These are phyloP conservation scores for Acanthaster planci DNA, from an alignment of 35 echinoderm and acorn worm species.

Conservation along the genomic window DNA sequence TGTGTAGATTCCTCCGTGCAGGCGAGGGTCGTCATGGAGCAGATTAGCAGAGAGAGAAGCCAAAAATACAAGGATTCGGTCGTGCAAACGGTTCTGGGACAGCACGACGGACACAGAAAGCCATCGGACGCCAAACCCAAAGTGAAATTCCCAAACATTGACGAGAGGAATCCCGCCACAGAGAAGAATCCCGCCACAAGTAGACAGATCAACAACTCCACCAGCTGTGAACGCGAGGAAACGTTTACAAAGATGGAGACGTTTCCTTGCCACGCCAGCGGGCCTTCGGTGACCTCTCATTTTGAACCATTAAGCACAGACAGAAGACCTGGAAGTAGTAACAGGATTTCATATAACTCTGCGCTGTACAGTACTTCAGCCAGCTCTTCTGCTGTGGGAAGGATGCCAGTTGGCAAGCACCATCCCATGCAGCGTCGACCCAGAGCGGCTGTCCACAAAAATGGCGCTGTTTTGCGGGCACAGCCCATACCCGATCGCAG, in stretches of 20 bases:
- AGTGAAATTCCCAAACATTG: background rate
- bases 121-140: background rate
- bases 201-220: too few relatives aligned
- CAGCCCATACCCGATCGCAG: too few relatives aligned
- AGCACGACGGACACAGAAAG: background rate
- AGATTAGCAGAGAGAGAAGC: background rate
- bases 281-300: too few relatives aligned
- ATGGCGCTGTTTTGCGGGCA: background rate
- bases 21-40: conserved; percentile 7
- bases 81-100: background rate
- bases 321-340: background rate
- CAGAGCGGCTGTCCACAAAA: background rate
- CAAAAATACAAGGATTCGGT: background rate
- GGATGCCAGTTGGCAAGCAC: background rate
- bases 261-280: background rate
- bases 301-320: too few relatives aligned
- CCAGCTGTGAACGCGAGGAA: background rate
- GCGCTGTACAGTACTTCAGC: background rate
- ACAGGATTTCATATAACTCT: background rate
- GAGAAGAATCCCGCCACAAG: background rate
- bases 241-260: background rate
- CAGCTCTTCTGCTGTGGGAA: background rate
- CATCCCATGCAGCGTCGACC: background rate
- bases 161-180: background rate
- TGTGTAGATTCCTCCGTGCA: background rate